A percentile compares a stretch with the other conserved stretches of the same genome.
Evolutionary conservation across 2,797 vertebrate genomes (phyloP).

Genomic region (Squalus acanthias): DNA sequence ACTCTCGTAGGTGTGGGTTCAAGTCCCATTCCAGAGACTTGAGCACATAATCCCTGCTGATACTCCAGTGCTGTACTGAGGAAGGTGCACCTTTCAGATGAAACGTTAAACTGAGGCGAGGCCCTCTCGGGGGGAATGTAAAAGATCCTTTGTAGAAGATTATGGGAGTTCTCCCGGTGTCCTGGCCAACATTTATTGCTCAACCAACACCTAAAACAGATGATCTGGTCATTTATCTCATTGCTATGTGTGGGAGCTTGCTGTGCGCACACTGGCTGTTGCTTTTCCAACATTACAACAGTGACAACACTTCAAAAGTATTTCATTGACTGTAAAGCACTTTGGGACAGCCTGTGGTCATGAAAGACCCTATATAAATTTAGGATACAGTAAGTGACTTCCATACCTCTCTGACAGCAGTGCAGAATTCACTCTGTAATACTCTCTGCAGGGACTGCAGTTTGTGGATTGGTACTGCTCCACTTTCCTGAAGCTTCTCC

Average conservation of each 20-base stretch:
- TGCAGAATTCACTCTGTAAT: constrained; percentile 98
- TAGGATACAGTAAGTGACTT: constrained; percentile 20
- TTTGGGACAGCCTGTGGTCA: neutral
- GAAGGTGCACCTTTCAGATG: neutral
- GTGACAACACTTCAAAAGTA: neutral
- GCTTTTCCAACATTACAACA: neutral
- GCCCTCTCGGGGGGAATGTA: neutral
- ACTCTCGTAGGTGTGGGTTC: too few species aligned
- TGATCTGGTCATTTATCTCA: neutral
- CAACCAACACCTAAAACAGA: neutral
- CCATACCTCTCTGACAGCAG: constrained; percentile 96
- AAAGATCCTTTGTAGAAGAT: neutral
- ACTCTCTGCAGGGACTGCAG: constrained; percentile 96
- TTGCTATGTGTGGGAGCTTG: neutral
- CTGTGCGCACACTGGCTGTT: neutral
- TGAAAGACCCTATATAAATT: neutral
- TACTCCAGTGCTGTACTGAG: too few species aligned
- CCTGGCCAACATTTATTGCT: neutral
- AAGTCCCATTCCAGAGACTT: too few species aligned
- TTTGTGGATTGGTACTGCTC: constrained; percentile 93
- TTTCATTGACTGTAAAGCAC: neutral
- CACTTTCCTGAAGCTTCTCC: constrained; percentile 94
- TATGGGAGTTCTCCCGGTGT: neutral
- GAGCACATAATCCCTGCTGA: too few species aligned
- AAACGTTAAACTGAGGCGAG: neutral